Percentiles rank a stretch among this genome's conserved stretches.
These are phyloP conservation scores for Pachypeltis micranthus DNA, from an alignment of 1,140 invertebrate species.

Conservation along the genomic window DNA sequence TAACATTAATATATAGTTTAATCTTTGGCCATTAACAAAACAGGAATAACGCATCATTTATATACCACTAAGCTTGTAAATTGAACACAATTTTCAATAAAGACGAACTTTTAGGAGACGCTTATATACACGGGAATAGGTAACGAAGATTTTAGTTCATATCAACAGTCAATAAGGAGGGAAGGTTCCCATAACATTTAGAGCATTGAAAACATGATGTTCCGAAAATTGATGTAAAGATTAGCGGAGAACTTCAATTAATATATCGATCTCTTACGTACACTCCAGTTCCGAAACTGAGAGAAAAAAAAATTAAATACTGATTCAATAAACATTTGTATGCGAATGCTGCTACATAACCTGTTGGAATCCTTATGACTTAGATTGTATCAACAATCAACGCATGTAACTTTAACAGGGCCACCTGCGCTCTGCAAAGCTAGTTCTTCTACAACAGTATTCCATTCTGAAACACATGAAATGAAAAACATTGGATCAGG, in stretches of 20 bases:
- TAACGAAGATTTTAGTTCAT: background rate
- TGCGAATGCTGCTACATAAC: no score
- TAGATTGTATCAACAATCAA: background rate
- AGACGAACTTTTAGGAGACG: background rate
- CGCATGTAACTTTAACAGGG: background rate
- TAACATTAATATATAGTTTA: conserved; percentile 9
- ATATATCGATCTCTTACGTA: no score
- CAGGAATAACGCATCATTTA: background rate
- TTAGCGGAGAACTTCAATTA: no score
- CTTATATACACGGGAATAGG: background rate
- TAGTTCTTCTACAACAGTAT: background rate
- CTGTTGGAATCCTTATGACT: no score
- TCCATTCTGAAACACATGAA: background rate
- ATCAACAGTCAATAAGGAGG: conserved; percentile 2
- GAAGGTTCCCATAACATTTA: background rate
- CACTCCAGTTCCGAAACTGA: no score
- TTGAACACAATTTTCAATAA: background rate
- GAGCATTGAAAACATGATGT: background rate
- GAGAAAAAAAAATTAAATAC: no score
- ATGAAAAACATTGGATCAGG: background rate
- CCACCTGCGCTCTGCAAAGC: background rate
- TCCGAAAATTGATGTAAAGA: no score
- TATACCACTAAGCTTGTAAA: background rate
- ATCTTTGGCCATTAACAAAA: conserved; percentile 8
- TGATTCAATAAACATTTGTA: no score